Evolutionary conservation across 2,113 vertebrate species (phyloP).

Genomic region (Spea multiplicata): DNA sequence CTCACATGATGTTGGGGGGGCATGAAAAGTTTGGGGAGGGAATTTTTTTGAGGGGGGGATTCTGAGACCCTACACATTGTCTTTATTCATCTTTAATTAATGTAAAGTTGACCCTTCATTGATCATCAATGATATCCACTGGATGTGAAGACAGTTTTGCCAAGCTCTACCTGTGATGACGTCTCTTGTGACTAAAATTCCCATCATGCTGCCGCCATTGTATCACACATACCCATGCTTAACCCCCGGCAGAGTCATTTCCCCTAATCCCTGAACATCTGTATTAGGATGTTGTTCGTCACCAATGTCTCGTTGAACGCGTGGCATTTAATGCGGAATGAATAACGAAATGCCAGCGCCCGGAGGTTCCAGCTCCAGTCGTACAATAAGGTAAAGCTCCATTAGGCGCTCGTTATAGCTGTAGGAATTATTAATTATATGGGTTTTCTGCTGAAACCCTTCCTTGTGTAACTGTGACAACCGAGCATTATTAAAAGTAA

Average conservation of each 20-base stretch:
- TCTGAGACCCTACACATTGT: no score
- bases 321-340: constrained; percentile 21
- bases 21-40: neutral
- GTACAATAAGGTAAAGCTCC: constrained; percentile 25
- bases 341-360: constrained; percentile 11
- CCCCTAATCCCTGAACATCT: neutral
- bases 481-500: constrained; percentile 42
- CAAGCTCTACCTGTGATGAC: no score
- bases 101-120: no score
- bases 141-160: no score
- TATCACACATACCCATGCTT: neutral
- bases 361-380: constrained; percentile 8
- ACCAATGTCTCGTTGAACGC: neutral
- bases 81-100: no score
- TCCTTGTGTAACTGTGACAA: constrained; percentile 40
- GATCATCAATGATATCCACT: no score
- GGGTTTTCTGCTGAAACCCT: constrained; percentile 29
- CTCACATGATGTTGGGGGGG: no score
- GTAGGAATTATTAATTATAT: constrained; percentile 40
- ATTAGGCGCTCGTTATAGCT: constrained; percentile 37
- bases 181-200: neutral
- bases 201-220: neutral
- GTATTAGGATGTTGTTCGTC: constrained; percentile 26
- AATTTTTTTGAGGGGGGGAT: neutral
- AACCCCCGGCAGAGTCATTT: neutral